Percentiles rank a stretch among this genome's conserved stretches.
These are phyloP conservation scores for Esox lucius DNA, from an alignment of 2,797 vertebrate genomes.

Conservation along the genomic window DNA sequence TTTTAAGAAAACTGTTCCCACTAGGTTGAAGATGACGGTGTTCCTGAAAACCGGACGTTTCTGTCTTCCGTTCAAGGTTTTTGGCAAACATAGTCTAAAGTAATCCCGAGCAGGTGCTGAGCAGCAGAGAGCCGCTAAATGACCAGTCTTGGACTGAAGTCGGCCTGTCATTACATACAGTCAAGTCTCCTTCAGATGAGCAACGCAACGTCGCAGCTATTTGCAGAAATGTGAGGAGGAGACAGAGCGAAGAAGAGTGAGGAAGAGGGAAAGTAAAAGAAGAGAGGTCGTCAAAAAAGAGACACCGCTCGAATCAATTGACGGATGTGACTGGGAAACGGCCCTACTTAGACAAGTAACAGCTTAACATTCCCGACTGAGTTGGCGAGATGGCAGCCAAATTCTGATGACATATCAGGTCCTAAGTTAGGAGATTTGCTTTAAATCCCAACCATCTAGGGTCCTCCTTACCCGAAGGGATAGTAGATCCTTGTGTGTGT, in stretches of 20 bases:
- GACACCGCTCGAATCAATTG: too few species aligned
- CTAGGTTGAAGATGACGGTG: too few species aligned
- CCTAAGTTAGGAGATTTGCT: slow-evolving; percentile 72
- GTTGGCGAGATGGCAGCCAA: slow-evolving; percentile 38
- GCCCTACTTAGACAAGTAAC: slow-evolving; percentile 7
- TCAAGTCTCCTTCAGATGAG: slow-evolving; percentile 35
- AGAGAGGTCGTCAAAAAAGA: slow-evolving; percentile 3
- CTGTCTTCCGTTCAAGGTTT: background rate
- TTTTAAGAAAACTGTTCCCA: too few species aligned
- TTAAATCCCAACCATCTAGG: slow-evolving; percentile 76
- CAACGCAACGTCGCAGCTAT: slow-evolving; percentile 7
- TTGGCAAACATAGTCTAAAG: background rate
- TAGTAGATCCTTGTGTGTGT: slow-evolving; percentile 41
- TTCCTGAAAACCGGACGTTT: too few species aligned
- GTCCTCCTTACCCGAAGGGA: slow-evolving; percentile 68
- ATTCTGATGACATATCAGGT: slow-evolving; percentile 57
- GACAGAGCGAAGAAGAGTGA: slow-evolving; percentile 11
- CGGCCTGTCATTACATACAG: slow-evolving; percentile 53
- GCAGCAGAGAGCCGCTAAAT: slow-evolving; percentile 27
- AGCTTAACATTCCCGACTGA: slow-evolving; percentile 15
- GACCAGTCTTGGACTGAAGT: slow-evolving; percentile 40
- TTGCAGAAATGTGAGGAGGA: slow-evolving; percentile 42
- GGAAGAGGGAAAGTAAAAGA: slow-evolving; percentile 23
- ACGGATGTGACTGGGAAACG: too few species aligned
- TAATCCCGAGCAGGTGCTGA: slow-evolving; percentile 29